Conservation (phyloP, 2,888 invertebrate species). For the Stenoptilia bipunctidactyla region DNA sequence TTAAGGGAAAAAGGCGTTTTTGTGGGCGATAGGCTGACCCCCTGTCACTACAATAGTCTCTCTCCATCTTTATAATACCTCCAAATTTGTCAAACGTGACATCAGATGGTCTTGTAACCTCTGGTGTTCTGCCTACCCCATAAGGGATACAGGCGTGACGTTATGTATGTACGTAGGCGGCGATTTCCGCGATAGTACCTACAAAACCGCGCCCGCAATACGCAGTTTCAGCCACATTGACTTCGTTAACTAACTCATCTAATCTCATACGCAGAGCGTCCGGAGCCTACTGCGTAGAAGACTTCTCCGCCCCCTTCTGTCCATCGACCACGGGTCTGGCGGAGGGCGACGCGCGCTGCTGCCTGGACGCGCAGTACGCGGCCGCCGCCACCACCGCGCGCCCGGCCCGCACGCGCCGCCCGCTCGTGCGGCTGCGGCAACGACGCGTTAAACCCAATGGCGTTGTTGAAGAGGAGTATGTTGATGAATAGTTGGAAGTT, state of each 20-base stretch:
- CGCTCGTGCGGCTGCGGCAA: conserved; percentile 32
- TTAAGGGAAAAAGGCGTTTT: no score
- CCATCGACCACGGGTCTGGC: conserved; percentile 72
- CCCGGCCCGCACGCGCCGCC: conserved; percentile 40
- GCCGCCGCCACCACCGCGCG: conserved; percentile 35
- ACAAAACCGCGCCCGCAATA: no score
- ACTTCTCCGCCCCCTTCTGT: conserved; percentile 78
- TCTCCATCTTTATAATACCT: no score
- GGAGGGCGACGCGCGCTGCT: conserved; percentile 76
- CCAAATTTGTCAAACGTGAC: no score
- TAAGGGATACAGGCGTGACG: no score
- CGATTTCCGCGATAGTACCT: no score
- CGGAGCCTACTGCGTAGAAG: conserved; percentile 79
- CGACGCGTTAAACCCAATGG: conserved; percentile 17
- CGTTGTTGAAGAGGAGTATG: conserved; percentile 12
- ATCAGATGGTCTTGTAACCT: no score
- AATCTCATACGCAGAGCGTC: conserved; percentile 71
- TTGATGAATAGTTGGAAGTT: conserved; percentile 7
- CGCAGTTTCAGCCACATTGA: neutral
- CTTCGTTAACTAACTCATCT: neutral
- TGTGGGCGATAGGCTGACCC: no score
- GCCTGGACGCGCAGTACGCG: conserved; percentile 62
- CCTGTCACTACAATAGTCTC: no score
- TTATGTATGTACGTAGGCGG: no score
- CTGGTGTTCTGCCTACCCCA: no score